phyloP scores from a whole-genome alignment of 2,888 invertebrate genomes.

The Rapana venosa region DNA sequence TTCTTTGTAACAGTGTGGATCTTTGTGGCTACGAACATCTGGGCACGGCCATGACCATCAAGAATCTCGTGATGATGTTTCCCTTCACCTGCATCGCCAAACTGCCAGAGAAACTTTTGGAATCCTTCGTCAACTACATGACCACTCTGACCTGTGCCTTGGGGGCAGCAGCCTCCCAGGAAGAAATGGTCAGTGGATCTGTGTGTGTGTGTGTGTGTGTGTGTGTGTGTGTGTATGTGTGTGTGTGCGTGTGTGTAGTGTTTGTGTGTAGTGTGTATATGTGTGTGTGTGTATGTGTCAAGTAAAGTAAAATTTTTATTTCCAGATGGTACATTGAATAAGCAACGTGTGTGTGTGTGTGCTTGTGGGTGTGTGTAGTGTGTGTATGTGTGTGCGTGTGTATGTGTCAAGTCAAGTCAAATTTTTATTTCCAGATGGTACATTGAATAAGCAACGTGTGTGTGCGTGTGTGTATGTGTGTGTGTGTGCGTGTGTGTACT shows the following conservation, averaged over 20 bases:
- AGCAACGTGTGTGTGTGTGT: too few relatives aligned
- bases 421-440: too few relatives aligned
- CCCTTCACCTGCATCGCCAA: conserved; percentile 80
- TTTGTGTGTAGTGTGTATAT: too few relatives aligned
- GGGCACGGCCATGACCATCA: conserved; percentile 84
- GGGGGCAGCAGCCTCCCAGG: conserved; percentile 83
- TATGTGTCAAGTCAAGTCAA: too few relatives aligned
- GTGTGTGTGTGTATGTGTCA: too few relatives aligned
- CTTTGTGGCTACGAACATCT: conserved; percentile 84
- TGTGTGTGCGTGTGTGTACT: too few relatives aligned
- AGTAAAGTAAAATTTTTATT: too few relatives aligned
- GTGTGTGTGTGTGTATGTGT: not conserved
- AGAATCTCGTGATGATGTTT: conserved; percentile 83
- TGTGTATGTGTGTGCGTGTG: not conserved
- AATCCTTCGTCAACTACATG: conserved; percentile 83
- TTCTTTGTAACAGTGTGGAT: conserved; percentile 79
- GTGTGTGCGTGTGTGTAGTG: too few relatives aligned
- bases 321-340: too few relatives aligned
- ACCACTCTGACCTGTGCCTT: conserved; percentile 84
- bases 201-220: not conserved
- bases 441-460: too few relatives aligned
- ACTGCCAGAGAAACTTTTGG: conserved; percentile 80
- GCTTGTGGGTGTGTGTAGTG: too few relatives aligned
- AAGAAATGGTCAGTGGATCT: conserved; percentile 82
- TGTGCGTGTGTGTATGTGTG: not conserved